Base-by-base conservation (phyloP, 2,888 invertebrate species). In the Clitarchus hookeri region DNA sequence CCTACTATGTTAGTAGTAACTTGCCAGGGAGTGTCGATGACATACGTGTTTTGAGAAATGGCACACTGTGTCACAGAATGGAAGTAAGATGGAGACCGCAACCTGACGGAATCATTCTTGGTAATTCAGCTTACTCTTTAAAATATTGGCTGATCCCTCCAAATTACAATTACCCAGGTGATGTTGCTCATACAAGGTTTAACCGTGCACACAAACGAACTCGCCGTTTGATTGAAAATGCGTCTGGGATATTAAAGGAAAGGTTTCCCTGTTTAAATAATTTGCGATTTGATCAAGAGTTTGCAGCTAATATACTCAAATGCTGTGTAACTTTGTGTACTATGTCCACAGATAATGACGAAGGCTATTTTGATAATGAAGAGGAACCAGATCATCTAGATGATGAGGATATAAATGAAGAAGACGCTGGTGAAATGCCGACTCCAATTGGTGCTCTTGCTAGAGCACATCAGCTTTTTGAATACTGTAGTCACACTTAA, bases 271-370 rank as follows among this genome's bases (percentile, higher is more conserved):
- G 36, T 25, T 79, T 26, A 26, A 48, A 48, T 48, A 2, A 48
- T 48, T 16, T 48, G 16, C 48, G 48, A 48, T 2, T 48, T 48
- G 48, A 48, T 16, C 48, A 2, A 16, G 79, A 11, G 27, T 79
- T 16, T 79, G 79, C 23, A 27, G 79, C 25, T 13, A 79, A 79
- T 26, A 13, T 79, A 25, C 23, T 79, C 79, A 79, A n/a, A 79
- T 79, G 25, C n/a, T 79, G 79, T 79, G 79, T 79, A n/a, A 79
- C 79, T n/a, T 79, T 79, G 79, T 79, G 79, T 79, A 79, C 9
- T 79, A 79, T 79, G 79, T n/a, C 79, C 79, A 79, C 9, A 79
- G 79, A 13, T n/a, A 79, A 79, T 79, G 79, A n/a, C 23, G 77
- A 77, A 25, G 77, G 6, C 23, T n/a, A 79, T 26, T 13, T 12